Evolutionary conservation across 64 coral and sea anemone species (phyloP), one percentile per base, ranked within the genome.

Genomic region (Porites australiensis): DNA sequence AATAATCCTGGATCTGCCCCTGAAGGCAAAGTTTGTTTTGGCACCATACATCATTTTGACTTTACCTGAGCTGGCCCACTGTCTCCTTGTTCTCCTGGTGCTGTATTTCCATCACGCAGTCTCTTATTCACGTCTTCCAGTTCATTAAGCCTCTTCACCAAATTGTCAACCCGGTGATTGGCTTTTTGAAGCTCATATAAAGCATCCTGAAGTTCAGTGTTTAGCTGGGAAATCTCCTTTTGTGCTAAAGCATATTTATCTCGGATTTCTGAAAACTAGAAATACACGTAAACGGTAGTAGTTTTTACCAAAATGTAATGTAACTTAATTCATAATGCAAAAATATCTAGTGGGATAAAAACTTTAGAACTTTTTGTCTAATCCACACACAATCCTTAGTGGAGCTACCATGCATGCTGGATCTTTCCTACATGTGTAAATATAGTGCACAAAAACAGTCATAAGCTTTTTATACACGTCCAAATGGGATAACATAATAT

Each of bases 251-350:
- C 98, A 86, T 99, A 99, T 23, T 99, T 99, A 74, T 99, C 94
- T 7, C 98, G 74, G n/a, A 99, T 75, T 82, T 99, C 94, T 83
- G 98, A 96, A 93, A 99, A 99, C 98, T 99, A 22, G 19, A 92
- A 82, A 53, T 13, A 11, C 21, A 61, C 73, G 57, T 70, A 16
- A 44, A 0, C 2, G 7, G 76, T 21, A 74, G 4, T 53, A 8
- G 61, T 48, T 44, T 27, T 73, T 50, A 20, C n/a, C 4, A 69
- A 14, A 50, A 63, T 13, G 16, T 43, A 18, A 23, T 50, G 49
- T 14, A 13, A 67, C 21, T 18, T 58, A 27, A 45, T 9, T 10
- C 13, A 58, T 51, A 20, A 13, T 46, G 22, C 11, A 9, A 15
- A 44, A 64, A 0, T 37, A 37, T 37, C 27, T 37, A 37, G 27